phyloP scores from a whole-genome alignment of 2,797 vertebrate species.

The Enteromius argenteus region DNA sequence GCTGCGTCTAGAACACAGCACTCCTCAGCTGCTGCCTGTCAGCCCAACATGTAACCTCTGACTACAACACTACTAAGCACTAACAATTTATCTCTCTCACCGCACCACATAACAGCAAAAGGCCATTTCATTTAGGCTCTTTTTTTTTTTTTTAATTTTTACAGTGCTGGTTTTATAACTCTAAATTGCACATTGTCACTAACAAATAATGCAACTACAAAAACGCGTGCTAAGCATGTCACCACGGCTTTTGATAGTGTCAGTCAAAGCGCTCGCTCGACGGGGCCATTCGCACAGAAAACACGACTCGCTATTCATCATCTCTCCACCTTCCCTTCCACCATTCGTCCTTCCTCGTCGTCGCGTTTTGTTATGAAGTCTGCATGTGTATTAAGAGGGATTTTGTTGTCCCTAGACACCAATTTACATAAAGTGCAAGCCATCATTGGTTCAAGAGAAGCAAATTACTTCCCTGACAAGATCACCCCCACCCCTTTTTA shows the following conservation, averaged over 20 bases:
- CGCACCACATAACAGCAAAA: background rate
- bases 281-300: constrained; percentile 82
- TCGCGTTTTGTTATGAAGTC: constrained; percentile 87
- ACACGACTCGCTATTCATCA: constrained; percentile 87
- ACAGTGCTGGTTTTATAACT: constrained; percentile 32
- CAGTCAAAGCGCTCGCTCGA: constrained; percentile 81
- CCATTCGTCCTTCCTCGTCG: constrained; percentile 56
- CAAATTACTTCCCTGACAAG: constrained; percentile 97
- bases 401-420: constrained; percentile 98
- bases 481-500: constrained; percentile 84
- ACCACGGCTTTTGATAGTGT: constrained; percentile 56
- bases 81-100: constrained; percentile 29
- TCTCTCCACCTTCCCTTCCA: constrained; percentile 42
- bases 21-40: constrained; percentile 87
- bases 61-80: constrained; percentile 31
- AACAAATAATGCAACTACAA: constrained; percentile 25
- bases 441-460: constrained; percentile 98
- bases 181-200: constrained; percentile 23
- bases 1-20: constrained; percentile 85
- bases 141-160: constrained; percentile 13
- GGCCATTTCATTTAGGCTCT: constrained; percentile 13
- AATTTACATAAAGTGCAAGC: constrained; percentile 99
- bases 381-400: constrained; percentile 98
- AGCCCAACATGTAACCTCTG: constrained; percentile 58
- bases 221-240: constrained; percentile 37